These are phyloP conservation scores for Tricholaema leucomelas DNA, from an alignment of 2,113 vertebrate genomes.

Conservation along the genomic window DNA sequence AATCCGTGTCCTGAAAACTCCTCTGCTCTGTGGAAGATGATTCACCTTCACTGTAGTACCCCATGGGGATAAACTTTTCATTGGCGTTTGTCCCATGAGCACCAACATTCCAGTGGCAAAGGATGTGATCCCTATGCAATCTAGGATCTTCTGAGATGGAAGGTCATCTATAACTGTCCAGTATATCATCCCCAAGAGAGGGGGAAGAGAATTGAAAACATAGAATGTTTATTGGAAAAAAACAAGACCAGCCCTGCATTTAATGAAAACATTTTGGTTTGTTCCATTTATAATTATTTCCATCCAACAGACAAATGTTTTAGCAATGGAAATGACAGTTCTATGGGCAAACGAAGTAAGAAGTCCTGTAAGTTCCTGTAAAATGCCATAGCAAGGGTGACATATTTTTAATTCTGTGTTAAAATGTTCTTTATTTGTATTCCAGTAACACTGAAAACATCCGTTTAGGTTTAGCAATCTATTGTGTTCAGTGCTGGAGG, in stretches of 20 bases:
- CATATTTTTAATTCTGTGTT: constrained; percentile 3
- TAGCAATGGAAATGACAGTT: constrained; percentile 13
- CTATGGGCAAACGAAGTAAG: neutral
- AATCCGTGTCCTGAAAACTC: neutral
- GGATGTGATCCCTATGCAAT: neutral
- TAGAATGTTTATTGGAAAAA: constrained; percentile 42
- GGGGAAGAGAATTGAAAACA: constrained; percentile 23
- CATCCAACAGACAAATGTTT: constrained; percentile 46
- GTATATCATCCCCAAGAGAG: neutral
- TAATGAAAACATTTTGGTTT: constrained; percentile 57
- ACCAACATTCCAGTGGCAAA: neutral
- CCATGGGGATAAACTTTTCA: neutral
- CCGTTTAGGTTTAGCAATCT: neutral
- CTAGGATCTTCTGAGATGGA: neutral
- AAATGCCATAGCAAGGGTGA: neutral
- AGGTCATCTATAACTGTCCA: neutral
- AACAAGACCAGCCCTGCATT: constrained; percentile 36
- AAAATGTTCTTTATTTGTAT: constrained; percentile 19
- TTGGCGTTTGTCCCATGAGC: neutral
- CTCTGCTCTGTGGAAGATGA: neutral
- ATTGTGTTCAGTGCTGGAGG: neutral
- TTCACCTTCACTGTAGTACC: neutral
- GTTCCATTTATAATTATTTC: constrained; percentile 55
- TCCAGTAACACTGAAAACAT: constrained; percentile 2
- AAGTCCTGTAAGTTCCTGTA: neutral